These are phyloP conservation scores for Drosophila setifemur DNA, from an alignment of 1,140 invertebrate genomes.

Conservation along the genomic window DNA sequence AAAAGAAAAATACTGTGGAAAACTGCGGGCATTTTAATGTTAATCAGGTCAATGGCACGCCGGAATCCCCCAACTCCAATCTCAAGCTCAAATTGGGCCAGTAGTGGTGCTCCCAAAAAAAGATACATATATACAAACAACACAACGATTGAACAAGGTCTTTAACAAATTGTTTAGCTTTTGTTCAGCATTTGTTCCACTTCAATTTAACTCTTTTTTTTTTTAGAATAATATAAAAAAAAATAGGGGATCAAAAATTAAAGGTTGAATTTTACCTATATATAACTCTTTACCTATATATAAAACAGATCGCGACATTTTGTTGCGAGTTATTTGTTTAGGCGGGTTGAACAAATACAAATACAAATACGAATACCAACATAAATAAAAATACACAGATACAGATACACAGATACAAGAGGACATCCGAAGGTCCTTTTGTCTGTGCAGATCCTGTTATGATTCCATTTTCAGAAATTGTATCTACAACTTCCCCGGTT, in stretches of 20 bases:
- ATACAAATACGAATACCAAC: not conserved
- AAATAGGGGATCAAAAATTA: not conserved
- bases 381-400: constrained; percentile 14
- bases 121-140: not conserved
- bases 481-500: constrained; percentile 2
- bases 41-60: constrained; percentile 75
- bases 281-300: constrained; percentile 7
- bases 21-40: constrained; percentile 69
- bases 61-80: constrained; percentile 1
- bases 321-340: constrained; percentile 62
- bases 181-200: constrained; percentile 9
- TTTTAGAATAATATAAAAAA: constrained; percentile 7
- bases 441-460: constrained; percentile 54
- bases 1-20: constrained; percentile 32
- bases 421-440: constrained; percentile 18
- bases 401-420: constrained; percentile 2
- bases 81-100: constrained; percentile 31
- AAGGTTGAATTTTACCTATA: constrained; percentile 20
- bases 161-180: constrained; percentile 22
- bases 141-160: not conserved
- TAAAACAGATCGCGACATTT: constrained; percentile 20
- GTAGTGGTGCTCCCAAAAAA: constrained; percentile 4
- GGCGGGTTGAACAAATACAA: constrained; percentile 33
- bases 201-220: not conserved
- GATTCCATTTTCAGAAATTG: constrained; percentile 57